Conservation (phyloP, 2,113 vertebrate species). For the Glareola pratincola region DNA sequence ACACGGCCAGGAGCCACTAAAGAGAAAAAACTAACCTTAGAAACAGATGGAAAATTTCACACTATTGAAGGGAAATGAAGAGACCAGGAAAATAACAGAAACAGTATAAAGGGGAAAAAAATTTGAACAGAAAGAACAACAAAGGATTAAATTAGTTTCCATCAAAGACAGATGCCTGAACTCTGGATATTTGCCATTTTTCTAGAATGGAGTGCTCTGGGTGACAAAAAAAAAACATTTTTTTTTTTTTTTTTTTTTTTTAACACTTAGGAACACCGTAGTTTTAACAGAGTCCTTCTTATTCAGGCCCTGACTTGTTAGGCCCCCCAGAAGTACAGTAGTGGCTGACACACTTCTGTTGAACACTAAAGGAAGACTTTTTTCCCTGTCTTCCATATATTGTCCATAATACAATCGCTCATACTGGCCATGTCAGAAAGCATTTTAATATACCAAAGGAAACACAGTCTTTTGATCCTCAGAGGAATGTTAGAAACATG, state of each 20-base stretch:
- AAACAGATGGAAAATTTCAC: neutral
- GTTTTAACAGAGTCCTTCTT: neutral
- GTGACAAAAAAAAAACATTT: neutral
- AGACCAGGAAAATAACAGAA: neutral
- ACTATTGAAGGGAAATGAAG: neutral
- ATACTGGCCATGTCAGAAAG: neutral
- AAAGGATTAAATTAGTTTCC: neutral
- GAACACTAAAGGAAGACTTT: neutral
- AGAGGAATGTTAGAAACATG: neutral
- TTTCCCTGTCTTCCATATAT: neutral
- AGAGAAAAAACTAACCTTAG: neutral
- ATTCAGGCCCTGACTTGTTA: neutral
- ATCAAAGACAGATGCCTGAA: neutral
- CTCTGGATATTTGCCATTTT: neutral
- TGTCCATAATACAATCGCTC: neutral
- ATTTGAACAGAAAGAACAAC: neutral
- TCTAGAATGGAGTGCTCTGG: neutral
- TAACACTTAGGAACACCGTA: neutral
- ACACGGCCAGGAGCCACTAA: neutral
- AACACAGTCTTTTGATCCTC: neutral
- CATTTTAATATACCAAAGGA: neutral
- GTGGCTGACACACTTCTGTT: neutral
- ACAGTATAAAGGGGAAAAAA: neutral
- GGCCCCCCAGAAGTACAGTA: neutral
- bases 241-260: neutral